Conservation (phyloP, 1,140 invertebrate species). For the Drosophila oshimai region DNA sequence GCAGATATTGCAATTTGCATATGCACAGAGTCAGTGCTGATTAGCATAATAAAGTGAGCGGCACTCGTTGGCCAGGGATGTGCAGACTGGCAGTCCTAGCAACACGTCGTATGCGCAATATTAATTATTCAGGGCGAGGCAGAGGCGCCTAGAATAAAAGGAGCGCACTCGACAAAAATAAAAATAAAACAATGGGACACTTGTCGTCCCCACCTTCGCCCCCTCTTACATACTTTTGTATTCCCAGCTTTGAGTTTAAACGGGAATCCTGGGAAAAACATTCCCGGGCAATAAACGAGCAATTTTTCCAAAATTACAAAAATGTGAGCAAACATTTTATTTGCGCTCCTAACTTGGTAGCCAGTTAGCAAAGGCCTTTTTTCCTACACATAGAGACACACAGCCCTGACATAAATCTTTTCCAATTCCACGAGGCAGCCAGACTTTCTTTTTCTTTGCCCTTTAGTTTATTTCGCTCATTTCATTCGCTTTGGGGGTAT, state of each 20-base stretch:
- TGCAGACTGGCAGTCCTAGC: constrained; percentile 37
- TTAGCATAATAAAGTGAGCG: constrained; percentile 62
- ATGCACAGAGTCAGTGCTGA: constrained; percentile 36
- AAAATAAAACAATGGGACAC: constrained; percentile 33
- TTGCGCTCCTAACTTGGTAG: constrained; percentile 63
- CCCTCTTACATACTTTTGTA: not conserved
- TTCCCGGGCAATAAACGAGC: constrained; percentile 67
- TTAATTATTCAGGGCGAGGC: constrained; percentile 66
- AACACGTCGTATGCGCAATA: constrained; percentile 74
- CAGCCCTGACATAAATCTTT: constrained; percentile 65
- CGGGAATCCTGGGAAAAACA: constrained; percentile 44
- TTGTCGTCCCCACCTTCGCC: not conserved
- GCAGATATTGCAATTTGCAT: constrained; percentile 42
- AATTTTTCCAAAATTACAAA: constrained; percentile 75
- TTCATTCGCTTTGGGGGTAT: constrained; percentile 11
- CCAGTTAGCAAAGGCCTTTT: constrained; percentile 18
- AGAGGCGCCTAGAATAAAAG: constrained; percentile 12
- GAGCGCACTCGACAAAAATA: not conserved
- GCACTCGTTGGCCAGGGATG: constrained; percentile 15
- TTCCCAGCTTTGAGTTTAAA: constrained; percentile 42
- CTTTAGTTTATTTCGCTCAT: constrained; percentile 49
- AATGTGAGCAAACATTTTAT: constrained; percentile 79
- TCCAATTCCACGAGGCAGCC: constrained; percentile 45
- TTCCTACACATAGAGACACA: not conserved
- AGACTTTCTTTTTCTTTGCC: not conserved